Evolutionary conservation across 2,888 invertebrate species (phyloP).

Genomic region (Toxonevra muliebris): DNA sequence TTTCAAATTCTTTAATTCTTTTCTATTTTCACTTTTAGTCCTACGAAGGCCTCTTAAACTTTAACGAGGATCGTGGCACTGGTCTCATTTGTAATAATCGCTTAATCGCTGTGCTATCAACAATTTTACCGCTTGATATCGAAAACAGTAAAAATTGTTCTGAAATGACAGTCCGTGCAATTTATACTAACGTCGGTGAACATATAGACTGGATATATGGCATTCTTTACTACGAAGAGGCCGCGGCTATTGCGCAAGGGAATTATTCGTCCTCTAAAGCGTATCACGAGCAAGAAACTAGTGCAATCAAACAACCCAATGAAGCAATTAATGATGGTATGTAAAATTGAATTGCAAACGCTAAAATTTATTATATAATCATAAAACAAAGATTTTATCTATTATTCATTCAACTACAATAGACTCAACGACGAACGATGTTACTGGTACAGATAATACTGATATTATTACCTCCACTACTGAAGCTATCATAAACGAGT

Average conservation of each 20-base stretch:
- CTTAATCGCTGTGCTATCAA: conserved; percentile 42
- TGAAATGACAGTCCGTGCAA: conserved; percentile 37
- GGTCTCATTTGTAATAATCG: conserved; percentile 43
- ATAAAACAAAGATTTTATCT: too few relatives aligned
- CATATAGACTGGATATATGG: conserved; percentile 45
- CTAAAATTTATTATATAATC: too few relatives aligned
- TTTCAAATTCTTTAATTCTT: background rate
- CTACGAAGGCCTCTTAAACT: conserved; percentile 29
- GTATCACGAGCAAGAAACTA: conserved; percentile 33
- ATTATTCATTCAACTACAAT: too few relatives aligned
- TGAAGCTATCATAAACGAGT: too few relatives aligned
- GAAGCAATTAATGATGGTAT: too few relatives aligned
- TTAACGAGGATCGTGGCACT: conserved; percentile 45
- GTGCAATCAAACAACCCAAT: conserved; percentile 23
- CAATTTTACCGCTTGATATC: conserved; percentile 30
- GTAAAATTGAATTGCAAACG: too few relatives aligned
- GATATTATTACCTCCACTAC: too few relatives aligned
- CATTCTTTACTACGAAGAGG: conserved; percentile 38
- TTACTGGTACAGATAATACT: too few relatives aligned
- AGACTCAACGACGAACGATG: too few relatives aligned
- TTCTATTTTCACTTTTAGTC: conserved; percentile 27
- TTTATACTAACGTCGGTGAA: conserved; percentile 42
- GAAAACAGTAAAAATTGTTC: conserved; percentile 36
- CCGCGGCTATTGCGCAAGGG: conserved; percentile 25
- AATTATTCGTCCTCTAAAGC: conserved; percentile 35